Base-by-base conservation (phyloP, 2,797 vertebrate species). In the Choloepus didactylus region DNA sequence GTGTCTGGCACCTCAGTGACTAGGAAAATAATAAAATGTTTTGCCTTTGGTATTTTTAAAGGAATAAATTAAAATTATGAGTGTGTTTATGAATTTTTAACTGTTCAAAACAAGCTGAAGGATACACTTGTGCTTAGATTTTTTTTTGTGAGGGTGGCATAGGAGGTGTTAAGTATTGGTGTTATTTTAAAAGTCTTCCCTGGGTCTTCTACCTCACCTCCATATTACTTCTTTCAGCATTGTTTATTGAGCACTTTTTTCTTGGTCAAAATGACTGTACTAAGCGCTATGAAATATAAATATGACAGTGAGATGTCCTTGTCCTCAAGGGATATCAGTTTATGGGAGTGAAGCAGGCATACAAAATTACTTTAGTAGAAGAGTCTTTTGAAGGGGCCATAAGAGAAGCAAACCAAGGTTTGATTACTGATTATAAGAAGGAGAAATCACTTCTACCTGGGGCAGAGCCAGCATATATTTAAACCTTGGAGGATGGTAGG, bases 281-380 rank as follows among this genome's bases (percentile, higher is more conserved):
- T 76, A 87, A 92, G 18, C 29, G 83, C 44, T 84, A 91, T 62
- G 77, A 92, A 87, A 95, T 79, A 88, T 29, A 80, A 96, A 79
- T 73, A 54, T 92, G 85, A 73, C 31, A 82, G 73, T 38, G 49
- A 59, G 44, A 35, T 77, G 81, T 46, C 7, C 7, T 93, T 94
- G 25, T 82, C 54, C 35, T 91, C 19, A 73, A 23, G 46, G 56
- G 95, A 54, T 85, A 75, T 25, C 59, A 93, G n/a, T 85, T 92
- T 81, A 49, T 94, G 80, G 79, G n/a, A 64, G 44, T n/a, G 88
- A 94, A 94, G 44, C 73, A 91, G 66, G 14, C 69, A 59, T 23
- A 67, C 27, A 93, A 44, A 21, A 84, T 93, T 72, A 82, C 18
- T 94, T 92, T 11, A 79, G 46, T 80, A 60, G 77, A 88, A 90